Base-by-base conservation (phyloP, 1,140 invertebrate genomes). In the Drosophila nasuta region DNA sequence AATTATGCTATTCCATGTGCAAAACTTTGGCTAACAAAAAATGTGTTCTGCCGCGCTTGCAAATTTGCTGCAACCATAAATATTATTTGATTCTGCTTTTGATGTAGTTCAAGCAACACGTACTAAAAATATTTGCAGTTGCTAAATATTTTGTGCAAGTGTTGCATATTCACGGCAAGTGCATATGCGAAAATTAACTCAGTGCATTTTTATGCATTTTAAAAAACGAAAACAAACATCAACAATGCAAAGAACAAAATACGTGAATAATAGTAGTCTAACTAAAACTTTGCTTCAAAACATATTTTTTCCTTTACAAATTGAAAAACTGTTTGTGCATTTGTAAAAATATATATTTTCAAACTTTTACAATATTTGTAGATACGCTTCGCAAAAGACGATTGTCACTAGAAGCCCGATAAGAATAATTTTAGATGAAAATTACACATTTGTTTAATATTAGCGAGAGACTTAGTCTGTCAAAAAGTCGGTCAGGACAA, bases 1-100 rank as follows among this genome's bases (percentile, higher is more conserved):
- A 81, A 85, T 85, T 85, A 85, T 85, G 81, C 81, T 56, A 78
- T 81, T 83, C 59, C 81, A 85, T 85, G 81, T 68, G 68, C 79
- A 63, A 51, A 65, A 59, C 45, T 75, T 70, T 33, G 33, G 13
- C 71, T 48, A 65, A 48, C 43, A 67, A 56, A 67, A 13, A 77
- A 60, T 49, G 58, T 70, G 62, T 82, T 82, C 70, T 67, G 82
- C 78, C 20, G 35, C 49, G 60, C 64, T 60, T 43, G 65, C 81
- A 80, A 56, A 80, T 62, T 49, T 58, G 10, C 35, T 15, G 15
- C 8, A 56, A 46, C 67, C 65, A 85, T 85, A 85, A 85, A 85
- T 77, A 81, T 75, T 81, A 85, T 85, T 83, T 83, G 77, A 83
- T 76, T 82, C 62, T 52, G 57, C 58, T 83, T 83, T 52, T 49